These are phyloP conservation scores for Philypnodon macrostomus DNA, from an alignment of 2,797 vertebrate species.

Conservation along the genomic window DNA sequence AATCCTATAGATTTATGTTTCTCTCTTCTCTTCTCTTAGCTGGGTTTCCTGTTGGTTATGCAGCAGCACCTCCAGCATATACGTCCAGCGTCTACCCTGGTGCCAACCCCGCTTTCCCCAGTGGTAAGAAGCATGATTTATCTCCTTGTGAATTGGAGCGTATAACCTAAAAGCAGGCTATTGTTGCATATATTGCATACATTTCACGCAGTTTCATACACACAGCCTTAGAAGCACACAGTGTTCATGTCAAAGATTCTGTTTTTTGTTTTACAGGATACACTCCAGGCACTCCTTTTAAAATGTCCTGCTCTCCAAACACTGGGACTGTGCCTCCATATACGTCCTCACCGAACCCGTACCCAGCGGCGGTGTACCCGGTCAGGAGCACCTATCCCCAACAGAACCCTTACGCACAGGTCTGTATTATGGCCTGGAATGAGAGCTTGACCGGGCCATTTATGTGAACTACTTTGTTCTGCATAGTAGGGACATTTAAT, in stretches of 20 bases:
- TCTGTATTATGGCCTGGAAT: constrained; percentile 49
- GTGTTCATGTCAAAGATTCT: constrained; percentile 13
- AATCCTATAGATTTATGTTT: not conserved
- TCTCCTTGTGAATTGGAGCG: no score
- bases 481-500: no score
- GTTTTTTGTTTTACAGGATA: constrained; percentile 82
- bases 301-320: constrained; percentile 96
- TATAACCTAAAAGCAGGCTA: no score
- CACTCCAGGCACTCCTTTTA: constrained; percentile 91
- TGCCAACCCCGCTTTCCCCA: constrained; percentile 88
- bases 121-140: constrained; percentile 74
- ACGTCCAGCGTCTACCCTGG: constrained; percentile 90
- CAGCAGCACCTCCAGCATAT: constrained; percentile 87
- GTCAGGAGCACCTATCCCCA: constrained; percentile 95
- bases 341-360: constrained; percentile 91
- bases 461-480: no score
- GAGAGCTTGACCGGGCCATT: no score
- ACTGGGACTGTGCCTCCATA: constrained; percentile 91
- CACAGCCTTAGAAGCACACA: no score
- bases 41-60: constrained; percentile 94
- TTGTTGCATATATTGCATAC: no score
- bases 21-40: constrained; percentile 77
- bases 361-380: constrained; percentile 89
- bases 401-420: constrained; percentile 97
- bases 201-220: no score